A percentile compares a stretch with the other conserved stretches of the same genome.
phyloP scores from a whole-genome alignment of 1,140 invertebrate genomes.

The Anastrepha ludens region DNA sequence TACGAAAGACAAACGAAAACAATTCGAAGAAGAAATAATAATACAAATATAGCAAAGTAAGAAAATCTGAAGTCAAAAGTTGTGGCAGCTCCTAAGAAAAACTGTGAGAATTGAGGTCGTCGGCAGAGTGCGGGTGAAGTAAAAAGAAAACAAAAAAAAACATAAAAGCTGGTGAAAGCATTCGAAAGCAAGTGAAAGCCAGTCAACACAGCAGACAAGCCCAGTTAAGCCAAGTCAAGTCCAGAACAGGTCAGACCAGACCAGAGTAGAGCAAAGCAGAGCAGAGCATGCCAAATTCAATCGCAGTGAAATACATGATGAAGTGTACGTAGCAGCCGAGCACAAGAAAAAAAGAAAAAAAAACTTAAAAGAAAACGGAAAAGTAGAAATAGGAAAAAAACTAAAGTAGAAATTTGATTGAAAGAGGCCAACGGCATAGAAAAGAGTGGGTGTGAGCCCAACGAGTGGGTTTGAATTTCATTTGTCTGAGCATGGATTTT shows the following conservation, averaged over 20 bases:
- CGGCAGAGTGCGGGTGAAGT: background rate
- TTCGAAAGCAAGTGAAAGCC: conserved; percentile 34
- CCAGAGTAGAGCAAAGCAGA: background rate
- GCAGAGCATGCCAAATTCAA: background rate
- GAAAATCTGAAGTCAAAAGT: conserved; percentile 37
- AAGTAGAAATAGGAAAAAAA: background rate
- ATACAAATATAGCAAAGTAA: conserved; percentile 32
- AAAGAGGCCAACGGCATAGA: conserved; percentile 12
- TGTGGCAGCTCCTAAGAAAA: background rate
- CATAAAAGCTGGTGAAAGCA: conserved; percentile 20
- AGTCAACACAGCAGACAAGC: conserved; percentile 40
- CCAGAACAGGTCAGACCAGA: background rate
- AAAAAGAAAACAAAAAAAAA: background rate
- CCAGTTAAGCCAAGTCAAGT: background rate
- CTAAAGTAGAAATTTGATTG: conserved; percentile 14
- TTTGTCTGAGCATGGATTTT: background rate
- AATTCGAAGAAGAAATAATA: conserved; percentile 58
- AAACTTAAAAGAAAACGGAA: background rate
- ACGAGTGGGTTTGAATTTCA: conserved; percentile 49
- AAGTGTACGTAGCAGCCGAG: background rate
- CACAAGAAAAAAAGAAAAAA: background rate
- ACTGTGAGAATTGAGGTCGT: background rate
- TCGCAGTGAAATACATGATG: background rate
- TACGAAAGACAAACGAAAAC: conserved; percentile 53
- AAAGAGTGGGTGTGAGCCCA: background rate